Conservation (phyloP, 2,888 invertebrate species). For the Tetrapedia diversipes region DNA sequence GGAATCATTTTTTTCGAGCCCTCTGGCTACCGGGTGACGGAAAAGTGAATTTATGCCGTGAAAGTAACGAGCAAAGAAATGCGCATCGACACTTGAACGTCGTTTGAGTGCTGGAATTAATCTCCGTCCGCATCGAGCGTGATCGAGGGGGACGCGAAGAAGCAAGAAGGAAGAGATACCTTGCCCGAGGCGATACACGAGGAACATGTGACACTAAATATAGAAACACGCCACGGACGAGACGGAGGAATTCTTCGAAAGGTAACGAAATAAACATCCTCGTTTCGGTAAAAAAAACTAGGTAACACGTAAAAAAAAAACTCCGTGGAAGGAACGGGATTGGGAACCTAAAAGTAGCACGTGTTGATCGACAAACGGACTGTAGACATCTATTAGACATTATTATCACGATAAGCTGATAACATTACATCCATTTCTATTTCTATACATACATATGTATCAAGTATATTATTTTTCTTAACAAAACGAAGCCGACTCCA, state of each 20-base stretch:
- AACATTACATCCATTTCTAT: too few species aligned
- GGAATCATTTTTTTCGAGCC: too few species aligned
- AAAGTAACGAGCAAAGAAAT: conserved; percentile 5
- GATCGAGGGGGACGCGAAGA: conserved; percentile 30
- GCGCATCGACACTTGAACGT: background rate
- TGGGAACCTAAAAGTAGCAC: background rate
- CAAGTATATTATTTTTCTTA: too few species aligned
- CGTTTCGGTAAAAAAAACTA: background rate
- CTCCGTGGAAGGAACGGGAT: background rate
- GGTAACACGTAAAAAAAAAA: background rate
- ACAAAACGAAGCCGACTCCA: too few species aligned
- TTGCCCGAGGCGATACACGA: conserved; percentile 49
- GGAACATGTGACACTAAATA: conserved; percentile 56
- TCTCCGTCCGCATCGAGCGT: background rate
- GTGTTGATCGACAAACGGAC: too few species aligned
- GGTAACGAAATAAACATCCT: conserved; percentile 24
- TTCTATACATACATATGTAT: too few species aligned
- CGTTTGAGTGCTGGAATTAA: conserved; percentile 7
- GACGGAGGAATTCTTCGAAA: conserved; percentile 20
- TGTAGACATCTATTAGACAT: too few species aligned
- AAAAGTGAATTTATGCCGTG: too few species aligned
- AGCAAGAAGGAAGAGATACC: conserved; percentile 27
- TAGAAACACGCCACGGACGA: conserved; percentile 37
- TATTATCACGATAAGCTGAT: too few species aligned
- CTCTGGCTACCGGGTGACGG: too few species aligned